Evolutionary conservation across 1,140 invertebrate genomes (phyloP), one percentile per base, ranked within the genome.

Genomic region (Parapsyche elsis): DNA sequence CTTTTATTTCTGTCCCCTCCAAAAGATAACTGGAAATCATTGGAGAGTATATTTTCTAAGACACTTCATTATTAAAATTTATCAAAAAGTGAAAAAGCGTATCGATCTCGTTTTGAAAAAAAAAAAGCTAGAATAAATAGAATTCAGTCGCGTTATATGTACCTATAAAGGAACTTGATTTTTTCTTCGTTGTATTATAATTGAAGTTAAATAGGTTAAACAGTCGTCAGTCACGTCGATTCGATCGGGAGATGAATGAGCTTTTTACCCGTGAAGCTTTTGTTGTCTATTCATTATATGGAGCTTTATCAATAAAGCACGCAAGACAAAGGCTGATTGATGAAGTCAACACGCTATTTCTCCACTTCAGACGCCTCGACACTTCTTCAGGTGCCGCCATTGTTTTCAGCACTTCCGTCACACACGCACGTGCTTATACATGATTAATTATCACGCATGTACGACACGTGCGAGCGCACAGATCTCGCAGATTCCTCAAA

Each of bases 251-350:
- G 49, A 53, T 12, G 49, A 53, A 53, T 53, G 49, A 53, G 49
- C 16, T 53, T 53, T 16, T 53, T 53, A 16, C 49, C 49, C 49
- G 49, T 14, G 49, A 53, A 53, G 49, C 49, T 16, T 46, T 53
- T 16, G 49, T 53, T 16, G 49, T 53, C 49, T 53, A 53, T 53
- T 16, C 49, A 53, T 53, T 53, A 53, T 2, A 16, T 53, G 49
- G 16, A 12, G 49, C 16, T 5, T 53, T 53, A 53, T 53, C 49
- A 53, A 53, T 53, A 53, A 16, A 53, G 16, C 49, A 5, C 16
- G 49, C 49, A 16, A 53, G 49, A 53, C 49, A 53, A 53, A 53
- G 49, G 49, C 49, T 53, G 49, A 53, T 53, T 53, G 49, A 53
- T 53, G 49, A 53, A 53, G 49, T 53, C 49, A 16, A 53, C 12